These are phyloP conservation scores for Nephrotoma flavescens DNA, from an alignment of 2,888 invertebrate genomes.

Conservation along the genomic window DNA sequence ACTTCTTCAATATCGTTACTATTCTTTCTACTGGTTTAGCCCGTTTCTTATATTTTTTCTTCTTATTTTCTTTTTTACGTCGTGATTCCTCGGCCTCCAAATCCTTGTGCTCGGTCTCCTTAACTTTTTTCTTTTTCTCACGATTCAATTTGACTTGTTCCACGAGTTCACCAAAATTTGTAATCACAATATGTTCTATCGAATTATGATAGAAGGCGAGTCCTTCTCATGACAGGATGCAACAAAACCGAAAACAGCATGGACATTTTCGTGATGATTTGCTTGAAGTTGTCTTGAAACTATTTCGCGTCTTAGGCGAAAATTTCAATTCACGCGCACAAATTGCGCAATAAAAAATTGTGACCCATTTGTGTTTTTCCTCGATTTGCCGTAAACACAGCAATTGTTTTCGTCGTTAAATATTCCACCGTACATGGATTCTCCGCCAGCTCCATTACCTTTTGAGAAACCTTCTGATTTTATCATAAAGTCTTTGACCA, in stretches of 20 bases:
- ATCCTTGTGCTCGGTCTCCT: conserved; percentile 38
- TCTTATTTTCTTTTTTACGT: conserved; percentile 54
- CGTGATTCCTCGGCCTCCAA: conserved; percentile 42
- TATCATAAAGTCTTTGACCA: conserved; percentile 96
- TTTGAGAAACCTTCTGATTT: conserved; percentile 82
- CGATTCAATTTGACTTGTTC: conserved; percentile 59
- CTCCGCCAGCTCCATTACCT: conserved; percentile 95
- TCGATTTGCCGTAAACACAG: conserved; percentile 98
- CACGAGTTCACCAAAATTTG: conserved; percentile 86
- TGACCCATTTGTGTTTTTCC: conserved; percentile 90
- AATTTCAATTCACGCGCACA: too few relatives aligned
- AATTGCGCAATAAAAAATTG: too few relatives aligned
- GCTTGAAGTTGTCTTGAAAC: too few relatives aligned
- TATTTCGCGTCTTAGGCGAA: too few relatives aligned
- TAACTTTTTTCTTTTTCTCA: conserved; percentile 45
- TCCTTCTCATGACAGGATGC: too few relatives aligned
- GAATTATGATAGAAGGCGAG: too few relatives aligned
- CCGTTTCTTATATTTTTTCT: conserved; percentile 42
- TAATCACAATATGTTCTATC: conserved; percentile 75
- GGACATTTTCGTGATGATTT: too few relatives aligned
- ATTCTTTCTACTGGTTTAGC: conserved; percentile 39
- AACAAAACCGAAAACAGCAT: too few relatives aligned
- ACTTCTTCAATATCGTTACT: conserved; percentile 29
- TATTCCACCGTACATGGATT: conserved; percentile 93
- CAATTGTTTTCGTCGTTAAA: conserved; percentile 98